Evolutionary conservation across 2,797 vertebrate species (phyloP).

Genomic region (Sebastes melanostomus): DNA sequence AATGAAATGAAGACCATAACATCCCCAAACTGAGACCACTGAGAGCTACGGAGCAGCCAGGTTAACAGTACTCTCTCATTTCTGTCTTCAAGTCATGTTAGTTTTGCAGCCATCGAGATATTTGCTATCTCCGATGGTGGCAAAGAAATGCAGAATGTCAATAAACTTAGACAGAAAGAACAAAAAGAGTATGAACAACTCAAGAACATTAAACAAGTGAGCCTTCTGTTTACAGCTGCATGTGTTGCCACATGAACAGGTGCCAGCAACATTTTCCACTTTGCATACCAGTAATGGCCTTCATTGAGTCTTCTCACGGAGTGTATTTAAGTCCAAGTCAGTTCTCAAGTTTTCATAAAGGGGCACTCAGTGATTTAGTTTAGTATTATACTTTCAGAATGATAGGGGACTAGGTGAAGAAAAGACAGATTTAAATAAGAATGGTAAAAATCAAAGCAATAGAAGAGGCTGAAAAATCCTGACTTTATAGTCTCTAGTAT

Average conservation of each 20-base stretch:
- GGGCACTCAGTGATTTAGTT: neutral
- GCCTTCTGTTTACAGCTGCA: neutral
- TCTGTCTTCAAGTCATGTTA: neutral
- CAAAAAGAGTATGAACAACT: neutral
- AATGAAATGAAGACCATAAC: constrained; percentile 16
- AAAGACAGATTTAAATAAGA: no score
- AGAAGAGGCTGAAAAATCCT: neutral
- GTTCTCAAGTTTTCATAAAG: neutral
- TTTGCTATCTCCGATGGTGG: neutral
- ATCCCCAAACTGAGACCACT: neutral
- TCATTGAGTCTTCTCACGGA: neutral
- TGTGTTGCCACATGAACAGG: neutral
- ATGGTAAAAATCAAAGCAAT: neutral
- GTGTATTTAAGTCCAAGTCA: neutral
- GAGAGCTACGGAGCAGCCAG: neutral
- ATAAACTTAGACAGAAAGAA: neutral
- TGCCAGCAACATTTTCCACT: neutral
- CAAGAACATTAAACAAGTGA: neutral
- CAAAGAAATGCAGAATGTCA: neutral
- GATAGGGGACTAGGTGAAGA: no score
- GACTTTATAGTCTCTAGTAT: neutral
- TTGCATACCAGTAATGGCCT: neutral
- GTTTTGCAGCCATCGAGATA: neutral
- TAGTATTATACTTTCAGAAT: no score
- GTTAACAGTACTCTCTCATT: neutral